Percentiles rank a stretch among this genome's conserved stretches.
Evolutionary conservation across 1,140 invertebrate species (phyloP).

Genomic region (Drosophila navojoa): DNA sequence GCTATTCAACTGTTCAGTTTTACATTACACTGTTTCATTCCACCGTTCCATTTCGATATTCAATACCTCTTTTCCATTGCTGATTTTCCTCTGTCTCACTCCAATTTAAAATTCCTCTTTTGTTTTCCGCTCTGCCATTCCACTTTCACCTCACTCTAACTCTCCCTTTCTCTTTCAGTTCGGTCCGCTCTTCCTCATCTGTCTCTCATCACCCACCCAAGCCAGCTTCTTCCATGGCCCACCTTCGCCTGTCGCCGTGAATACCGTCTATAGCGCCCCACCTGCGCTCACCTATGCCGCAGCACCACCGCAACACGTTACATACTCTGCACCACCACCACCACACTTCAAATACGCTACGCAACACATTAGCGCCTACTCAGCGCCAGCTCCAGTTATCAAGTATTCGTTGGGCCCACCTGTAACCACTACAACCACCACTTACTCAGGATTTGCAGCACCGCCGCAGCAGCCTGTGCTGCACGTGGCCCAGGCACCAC

Average conservation of each 20-base stretch:
- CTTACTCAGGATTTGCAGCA: slow-evolving; percentile 55
- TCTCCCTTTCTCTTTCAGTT: slow-evolving; percentile 1
- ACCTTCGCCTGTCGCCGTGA: slow-evolving; percentile 47
- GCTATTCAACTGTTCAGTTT: no score
- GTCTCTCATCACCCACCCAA: background rate
- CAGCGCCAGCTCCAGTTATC: slow-evolving; percentile 44
- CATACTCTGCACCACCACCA: slow-evolving; percentile 13
- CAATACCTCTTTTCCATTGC: no score
- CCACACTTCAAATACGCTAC: slow-evolving; percentile 41
- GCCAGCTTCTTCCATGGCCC: slow-evolving; percentile 51
- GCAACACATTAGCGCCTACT: slow-evolving; percentile 33
- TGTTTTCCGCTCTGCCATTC: background rate
- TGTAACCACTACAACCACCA: slow-evolving; percentile 69
- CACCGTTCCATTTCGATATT: no score
- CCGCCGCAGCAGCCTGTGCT: slow-evolving; percentile 19
- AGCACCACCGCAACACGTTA: slow-evolving; percentile 22
- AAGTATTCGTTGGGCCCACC: slow-evolving; percentile 65
- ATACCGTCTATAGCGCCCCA: slow-evolving; percentile 57
- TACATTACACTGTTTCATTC: no score
- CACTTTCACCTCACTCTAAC: background rate
- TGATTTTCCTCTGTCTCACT: no score
- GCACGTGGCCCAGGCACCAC: slow-evolving; percentile 35
- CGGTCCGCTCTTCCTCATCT: slow-evolving; percentile 14
- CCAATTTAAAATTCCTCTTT: no score
- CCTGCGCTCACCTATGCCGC: slow-evolving; percentile 16